Percentiles rank a stretch among this genome's conserved stretches.
Conservation (phyloP, 1,140 invertebrate species). For the Chironomus striatipennis region DNA sequence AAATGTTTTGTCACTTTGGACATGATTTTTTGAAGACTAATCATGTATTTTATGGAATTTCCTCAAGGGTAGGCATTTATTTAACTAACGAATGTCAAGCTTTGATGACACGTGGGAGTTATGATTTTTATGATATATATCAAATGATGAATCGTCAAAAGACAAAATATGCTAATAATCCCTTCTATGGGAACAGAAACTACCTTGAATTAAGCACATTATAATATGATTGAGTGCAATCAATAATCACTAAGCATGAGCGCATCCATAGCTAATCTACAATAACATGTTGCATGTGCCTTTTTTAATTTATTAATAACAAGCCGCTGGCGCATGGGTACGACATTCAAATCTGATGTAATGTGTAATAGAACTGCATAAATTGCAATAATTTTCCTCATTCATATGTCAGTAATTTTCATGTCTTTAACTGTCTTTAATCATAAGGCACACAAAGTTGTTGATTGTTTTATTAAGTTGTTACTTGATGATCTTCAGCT, state of each 20-base stretch:
- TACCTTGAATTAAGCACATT: not conserved
- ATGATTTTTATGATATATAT: too few relatives aligned
- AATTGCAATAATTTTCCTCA: not conserved
- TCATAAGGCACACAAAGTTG: not conserved
- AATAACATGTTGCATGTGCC: not conserved
- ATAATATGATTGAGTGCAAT: slow-evolving; percentile 14
- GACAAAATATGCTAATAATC: too few relatives aligned
- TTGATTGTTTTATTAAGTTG: not conserved
- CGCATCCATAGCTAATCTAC: slow-evolving; percentile 11
- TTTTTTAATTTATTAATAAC: not conserved
- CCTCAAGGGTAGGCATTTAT: too few relatives aligned
- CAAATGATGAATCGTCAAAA: too few relatives aligned
- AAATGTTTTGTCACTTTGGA: too few relatives aligned
- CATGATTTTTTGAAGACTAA: too few relatives aligned
- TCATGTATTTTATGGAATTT: too few relatives aligned
- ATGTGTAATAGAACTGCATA: not conserved
- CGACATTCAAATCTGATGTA: not conserved
- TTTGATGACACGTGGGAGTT: too few relatives aligned
- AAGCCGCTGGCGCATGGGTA: not conserved
- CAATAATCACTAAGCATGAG: not conserved
- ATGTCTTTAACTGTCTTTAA: not conserved
- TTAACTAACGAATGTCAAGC: not conserved
- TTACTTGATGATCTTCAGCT: not conserved
- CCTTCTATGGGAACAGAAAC: not conserved
- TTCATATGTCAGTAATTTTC: not conserved